These are phyloP conservation scores for Microcebus jonahi DNA, from an alignment of 2,113 vertebrate genomes.

Conservation along the genomic window DNA sequence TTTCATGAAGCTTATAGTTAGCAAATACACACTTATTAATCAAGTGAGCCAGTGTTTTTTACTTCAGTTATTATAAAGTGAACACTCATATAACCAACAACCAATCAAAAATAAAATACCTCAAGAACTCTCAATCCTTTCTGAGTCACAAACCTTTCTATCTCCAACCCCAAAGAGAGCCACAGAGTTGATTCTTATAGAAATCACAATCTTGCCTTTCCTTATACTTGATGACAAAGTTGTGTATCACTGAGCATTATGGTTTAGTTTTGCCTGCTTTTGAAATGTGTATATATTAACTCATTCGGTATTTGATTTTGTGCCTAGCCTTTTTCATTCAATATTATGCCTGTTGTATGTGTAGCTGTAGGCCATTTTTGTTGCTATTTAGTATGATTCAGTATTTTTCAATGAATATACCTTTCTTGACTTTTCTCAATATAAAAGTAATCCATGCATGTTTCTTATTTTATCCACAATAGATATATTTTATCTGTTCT, in stretches of 20 bases:
- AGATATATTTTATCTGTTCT: neutral
- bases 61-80: neutral
- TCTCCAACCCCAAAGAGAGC: neutral
- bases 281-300: neutral
- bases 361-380: neutral
- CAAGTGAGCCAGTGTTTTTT: neutral
- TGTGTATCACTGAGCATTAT: neutral
- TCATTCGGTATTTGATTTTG: neutral
- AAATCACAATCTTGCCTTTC: slow-evolving; percentile 4
- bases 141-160: neutral
- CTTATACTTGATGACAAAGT: neutral
- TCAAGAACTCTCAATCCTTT: neutral
- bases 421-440: neutral
- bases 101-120: neutral
- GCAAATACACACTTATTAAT: neutral
- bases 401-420: neutral
- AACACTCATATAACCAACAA: neutral
- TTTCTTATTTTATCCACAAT: neutral
- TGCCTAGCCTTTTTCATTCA: neutral
- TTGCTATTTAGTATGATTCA: neutral
- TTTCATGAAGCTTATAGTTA: neutral
- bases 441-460: neutral
- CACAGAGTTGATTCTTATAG: neutral
- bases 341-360: neutral
- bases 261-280: neutral